phyloP scores from a whole-genome alignment of 2,797 vertebrate genomes.

The Mergus octosetaceus region DNA sequence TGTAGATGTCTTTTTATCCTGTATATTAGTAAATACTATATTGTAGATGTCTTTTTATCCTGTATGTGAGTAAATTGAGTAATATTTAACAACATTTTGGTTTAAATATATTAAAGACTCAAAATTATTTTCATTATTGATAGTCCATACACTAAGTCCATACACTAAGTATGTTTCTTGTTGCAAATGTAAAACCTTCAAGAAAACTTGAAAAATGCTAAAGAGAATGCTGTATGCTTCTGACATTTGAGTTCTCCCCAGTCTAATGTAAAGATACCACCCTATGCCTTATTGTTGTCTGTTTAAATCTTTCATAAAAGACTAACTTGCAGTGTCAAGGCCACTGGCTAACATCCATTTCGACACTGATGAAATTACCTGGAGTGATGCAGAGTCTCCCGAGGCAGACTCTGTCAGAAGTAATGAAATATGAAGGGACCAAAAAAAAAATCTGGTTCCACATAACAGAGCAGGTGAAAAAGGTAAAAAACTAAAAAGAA shows the following conservation, averaged over 20 bases:
- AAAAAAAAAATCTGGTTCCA: conserved; percentile 12
- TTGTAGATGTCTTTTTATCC: neutral
- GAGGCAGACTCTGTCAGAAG: conserved; percentile 29
- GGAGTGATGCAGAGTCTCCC: conserved; percentile 70
- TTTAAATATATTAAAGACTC: neutral
- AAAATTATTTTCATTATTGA: neutral
- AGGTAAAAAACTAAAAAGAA: neutral
- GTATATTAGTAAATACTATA: neutral
- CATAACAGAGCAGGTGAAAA: conserved; percentile 2
- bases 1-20: neutral
- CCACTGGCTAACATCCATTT: conserved; percentile 55
- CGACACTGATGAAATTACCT: conserved; percentile 79
- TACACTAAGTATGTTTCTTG: neutral
- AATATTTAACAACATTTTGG: neutral
- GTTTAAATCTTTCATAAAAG: conserved; percentile 62
- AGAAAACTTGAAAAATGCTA: conserved; percentile 1
- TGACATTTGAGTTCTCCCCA: neutral
- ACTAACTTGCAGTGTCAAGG: conserved; percentile 68
- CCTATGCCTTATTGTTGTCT: conserved; percentile 31
- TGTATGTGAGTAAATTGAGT: neutral
- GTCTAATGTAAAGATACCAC: neutral
- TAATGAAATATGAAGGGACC: conserved; percentile 43
- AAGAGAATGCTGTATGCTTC: neutral
- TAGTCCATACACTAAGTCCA: neutral
- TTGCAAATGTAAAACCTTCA: conserved; percentile 11